Evolutionary conservation across 2,113 vertebrate genomes (phyloP), one percentile per base, ranked within the genome.

Genomic region (Saccopteryx bilineata): DNA sequence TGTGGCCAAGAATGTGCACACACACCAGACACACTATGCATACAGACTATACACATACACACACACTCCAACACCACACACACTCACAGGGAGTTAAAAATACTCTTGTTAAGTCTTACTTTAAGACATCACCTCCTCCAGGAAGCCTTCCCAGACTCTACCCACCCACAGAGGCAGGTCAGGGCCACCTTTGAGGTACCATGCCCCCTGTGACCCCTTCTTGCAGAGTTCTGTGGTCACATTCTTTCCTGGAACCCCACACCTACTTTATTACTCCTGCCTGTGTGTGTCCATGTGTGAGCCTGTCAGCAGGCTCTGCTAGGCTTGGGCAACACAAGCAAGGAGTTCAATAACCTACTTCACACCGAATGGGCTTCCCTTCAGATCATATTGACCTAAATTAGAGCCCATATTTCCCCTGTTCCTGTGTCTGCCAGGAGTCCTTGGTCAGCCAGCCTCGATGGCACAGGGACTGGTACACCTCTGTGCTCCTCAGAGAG

Each of bases 111-210:
- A 39, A 56, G 56, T 80, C 23, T 52, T 31, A 5, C n/a, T 82
- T 46, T 21, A 91, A 66, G 39, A 31, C 7, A 31, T 72, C 39
- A 7, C 65, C 58, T 90, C 54, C 52, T 94, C 39, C 69, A 60
- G 68, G 90, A 81, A 90, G 94, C 68, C 92, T 63, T 81, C 94
- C 75, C 13, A 58, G 54, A 63, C 28, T 39, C 39, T 9, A 14
- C 31, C 21, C 28, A 6, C 60, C 26, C 60, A 18, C 13, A 12
- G 54, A 82, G 63, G 63, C 56, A 68, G 65, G 39, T 17, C 19
- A 50, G 28, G 48, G 17, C 48, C 15, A 33, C 86, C 48, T 48
- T 39, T 17, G 76, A 68, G 60, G 60, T 60, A 14, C 60, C 4
- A 0, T 31, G 60, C 11, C 74, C 18, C 54, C 24, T 5, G 7